Conservation (phyloP, 2,888 invertebrate species). For the Sialis lutaria region DNA sequence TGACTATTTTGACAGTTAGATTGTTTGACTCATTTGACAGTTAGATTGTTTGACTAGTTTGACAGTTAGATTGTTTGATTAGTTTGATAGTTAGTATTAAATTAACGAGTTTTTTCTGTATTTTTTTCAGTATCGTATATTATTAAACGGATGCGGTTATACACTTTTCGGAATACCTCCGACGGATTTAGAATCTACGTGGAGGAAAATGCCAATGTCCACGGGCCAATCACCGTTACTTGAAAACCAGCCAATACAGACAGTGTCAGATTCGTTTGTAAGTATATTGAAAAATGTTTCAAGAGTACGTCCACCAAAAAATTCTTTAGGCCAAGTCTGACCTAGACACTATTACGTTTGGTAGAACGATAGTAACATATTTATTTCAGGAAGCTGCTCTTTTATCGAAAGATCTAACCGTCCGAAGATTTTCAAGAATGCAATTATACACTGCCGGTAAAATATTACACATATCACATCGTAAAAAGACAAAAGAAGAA, state of each 20-base stretch:
- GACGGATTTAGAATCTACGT: constrained; percentile 51
- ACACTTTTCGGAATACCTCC: constrained; percentile 60
- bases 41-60: too few species aligned
- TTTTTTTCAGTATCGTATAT: constrained; percentile 56
- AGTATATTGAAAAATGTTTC: constrained; percentile 18
- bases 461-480: constrained; percentile 58
- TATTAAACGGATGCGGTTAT: constrained; percentile 69
- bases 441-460: constrained; percentile 63
- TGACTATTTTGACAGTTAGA: too few species aligned
- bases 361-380: constrained; percentile 2
- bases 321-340: too few species aligned
- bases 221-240: constrained; percentile 29
- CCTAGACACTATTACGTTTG: too few species aligned
- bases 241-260: constrained; percentile 28
- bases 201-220: constrained; percentile 41
- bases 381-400: constrained; percentile 40
- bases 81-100: not conserved
- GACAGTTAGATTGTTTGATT: too few species aligned
- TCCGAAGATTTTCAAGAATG: constrained; percentile 48
- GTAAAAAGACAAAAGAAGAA: constrained; percentile 49
- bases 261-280: constrained; percentile 41
- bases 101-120: not conserved
- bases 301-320: too few species aligned
- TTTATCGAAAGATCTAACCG: constrained; percentile 45
- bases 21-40: too few species aligned